Evolutionary conservation across 2,113 vertebrate species (phyloP).

Genomic region (Hemibates koningsi): DNA sequence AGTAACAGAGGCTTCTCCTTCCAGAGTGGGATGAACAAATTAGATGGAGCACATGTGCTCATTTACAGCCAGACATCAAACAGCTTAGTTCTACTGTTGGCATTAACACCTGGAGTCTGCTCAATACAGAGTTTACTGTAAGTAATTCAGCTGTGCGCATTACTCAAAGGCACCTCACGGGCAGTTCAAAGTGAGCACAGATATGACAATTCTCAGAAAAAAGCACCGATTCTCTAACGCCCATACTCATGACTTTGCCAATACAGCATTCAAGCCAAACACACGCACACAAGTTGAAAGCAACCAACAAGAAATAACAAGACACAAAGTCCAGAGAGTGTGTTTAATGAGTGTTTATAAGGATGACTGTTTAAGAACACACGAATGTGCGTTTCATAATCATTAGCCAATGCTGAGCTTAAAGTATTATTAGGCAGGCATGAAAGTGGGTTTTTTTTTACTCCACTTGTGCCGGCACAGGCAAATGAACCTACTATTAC

Average conservation of each 20-base stretch:
- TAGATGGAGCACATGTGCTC: neutral
- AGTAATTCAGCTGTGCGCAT: neutral
- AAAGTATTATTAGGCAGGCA: neutral
- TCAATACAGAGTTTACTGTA: neutral
- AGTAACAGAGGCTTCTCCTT: neutral
- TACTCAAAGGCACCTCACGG: neutral
- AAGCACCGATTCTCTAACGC: neutral
- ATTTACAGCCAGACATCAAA: neutral
- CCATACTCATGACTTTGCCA: neutral
- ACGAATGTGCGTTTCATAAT: neutral
- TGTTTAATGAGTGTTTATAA: conserved; percentile 41
- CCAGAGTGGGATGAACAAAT: neutral
- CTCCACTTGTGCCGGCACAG: neutral
- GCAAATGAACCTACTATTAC: conserved; percentile 15
- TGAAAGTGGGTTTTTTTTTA: neutral
- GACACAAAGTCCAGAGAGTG: neutral
- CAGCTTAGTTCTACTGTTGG: neutral
- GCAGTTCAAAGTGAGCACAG: neutral
- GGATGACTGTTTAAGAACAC: neutral
- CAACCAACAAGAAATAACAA: conserved; percentile 58
- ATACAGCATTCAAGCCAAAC: neutral
- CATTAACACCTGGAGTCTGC: neutral
- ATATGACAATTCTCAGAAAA: neutral
- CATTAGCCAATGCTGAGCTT: neutral
- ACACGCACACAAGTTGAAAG: neutral